Percentiles rank a stretch among this genome's conserved stretches.
These are phyloP conservation scores for Onychomys arenicola DNA, from an alignment of 2,797 vertebrate species.

Conservation along the genomic window DNA sequence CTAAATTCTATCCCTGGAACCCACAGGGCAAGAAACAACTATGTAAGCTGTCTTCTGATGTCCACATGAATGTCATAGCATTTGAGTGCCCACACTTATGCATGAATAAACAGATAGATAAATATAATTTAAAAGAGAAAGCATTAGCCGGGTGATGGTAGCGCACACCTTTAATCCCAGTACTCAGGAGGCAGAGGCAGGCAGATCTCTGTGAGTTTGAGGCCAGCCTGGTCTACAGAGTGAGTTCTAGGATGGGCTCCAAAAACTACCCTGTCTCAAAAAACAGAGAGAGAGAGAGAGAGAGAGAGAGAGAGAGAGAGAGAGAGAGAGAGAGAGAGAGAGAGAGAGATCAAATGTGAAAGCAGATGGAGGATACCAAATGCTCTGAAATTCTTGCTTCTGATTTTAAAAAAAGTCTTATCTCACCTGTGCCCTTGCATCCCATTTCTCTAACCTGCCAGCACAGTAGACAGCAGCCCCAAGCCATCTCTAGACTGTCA, in stretches of 20 bases:
- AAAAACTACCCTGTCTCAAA: no score
- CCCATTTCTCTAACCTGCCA: not conserved
- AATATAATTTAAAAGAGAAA: not conserved
- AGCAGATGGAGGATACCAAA: slow-evolving; percentile 26
- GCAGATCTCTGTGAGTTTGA: no score
- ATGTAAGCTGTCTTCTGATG: not conserved
- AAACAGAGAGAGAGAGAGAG: no score
- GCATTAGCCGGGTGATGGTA: not conserved
- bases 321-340: not conserved
- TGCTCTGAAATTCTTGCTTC: slow-evolving; percentile 30
- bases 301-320: no score
- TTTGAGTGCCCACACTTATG: not conserved
- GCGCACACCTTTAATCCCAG: no score
- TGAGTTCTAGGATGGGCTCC: no score
- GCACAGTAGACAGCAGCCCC: not conserved
- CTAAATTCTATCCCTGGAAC: not conserved
- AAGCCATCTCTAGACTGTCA: not conserved
- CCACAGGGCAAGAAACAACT: not conserved
- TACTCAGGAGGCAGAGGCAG: no score
- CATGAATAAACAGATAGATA: not conserved
- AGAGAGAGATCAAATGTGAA: not conserved
- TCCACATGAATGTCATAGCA: not conserved
- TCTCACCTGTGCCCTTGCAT: not conserved
- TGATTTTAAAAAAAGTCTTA: not conserved
- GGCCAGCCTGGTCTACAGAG: no score